Conservation (phyloP, 2,888 invertebrate species). For the Scaptomyza parva region DNA sequence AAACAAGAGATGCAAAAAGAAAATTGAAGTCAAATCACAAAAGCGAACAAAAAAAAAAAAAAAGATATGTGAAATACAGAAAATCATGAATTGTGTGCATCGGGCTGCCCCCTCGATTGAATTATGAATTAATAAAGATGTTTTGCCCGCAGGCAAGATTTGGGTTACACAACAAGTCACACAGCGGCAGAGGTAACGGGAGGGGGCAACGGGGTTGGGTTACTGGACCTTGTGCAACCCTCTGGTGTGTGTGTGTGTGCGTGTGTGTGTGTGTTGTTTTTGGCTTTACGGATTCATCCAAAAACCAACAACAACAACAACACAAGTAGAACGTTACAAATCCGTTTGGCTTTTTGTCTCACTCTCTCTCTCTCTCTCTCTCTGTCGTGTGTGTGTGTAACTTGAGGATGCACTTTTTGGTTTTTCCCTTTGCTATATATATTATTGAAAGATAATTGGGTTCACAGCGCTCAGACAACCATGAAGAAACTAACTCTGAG, state of each 20-base stretch:
- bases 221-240: constrained; percentile 41
- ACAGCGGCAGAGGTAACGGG: neutral
- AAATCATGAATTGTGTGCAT: constrained; percentile 43
- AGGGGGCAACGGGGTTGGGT: neutral
- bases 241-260: constrained; percentile 53
- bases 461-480: constrained; percentile 79
- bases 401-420: constrained; percentile 81
- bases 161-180: constrained; percentile 76
- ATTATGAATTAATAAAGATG: constrained; percentile 85
- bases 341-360: constrained; percentile 47
- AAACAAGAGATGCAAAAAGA: constrained; percentile 36
- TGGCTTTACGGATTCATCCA: constrained; percentile 81
- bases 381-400: constrained; percentile 67
- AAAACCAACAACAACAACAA: constrained; percentile 52
- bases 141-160: constrained; percentile 84
- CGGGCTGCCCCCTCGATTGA: constrained; percentile 75
- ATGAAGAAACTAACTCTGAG: constrained; percentile 66
- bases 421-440: constrained; percentile 66
- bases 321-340: too few species aligned
- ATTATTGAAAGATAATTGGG: constrained; percentile 83
- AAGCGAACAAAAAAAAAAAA: too few species aligned
- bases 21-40: constrained; percentile 79
- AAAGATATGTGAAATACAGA: constrained; percentile 18
- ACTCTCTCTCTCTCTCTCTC: constrained; percentile 31
- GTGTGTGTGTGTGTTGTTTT: constrained; percentile 68